Conservation (phyloP, 2,797 vertebrate species). For the Micropoecilia bifurca region DNA sequence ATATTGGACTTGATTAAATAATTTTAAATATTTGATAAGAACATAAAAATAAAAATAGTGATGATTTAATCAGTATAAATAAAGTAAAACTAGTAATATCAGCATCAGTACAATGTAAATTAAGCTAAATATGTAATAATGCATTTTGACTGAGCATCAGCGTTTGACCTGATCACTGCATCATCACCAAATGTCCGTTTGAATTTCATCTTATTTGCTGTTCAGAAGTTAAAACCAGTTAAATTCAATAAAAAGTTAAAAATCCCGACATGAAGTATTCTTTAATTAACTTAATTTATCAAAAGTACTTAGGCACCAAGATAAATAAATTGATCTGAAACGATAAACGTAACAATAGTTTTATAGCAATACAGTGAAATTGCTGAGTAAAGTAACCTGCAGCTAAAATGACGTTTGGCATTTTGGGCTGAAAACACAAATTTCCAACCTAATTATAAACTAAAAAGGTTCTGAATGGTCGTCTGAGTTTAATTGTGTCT, state of each 20-base stretch:
- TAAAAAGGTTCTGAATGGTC: not conserved
- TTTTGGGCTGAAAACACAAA: not conserved
- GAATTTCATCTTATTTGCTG: not conserved
- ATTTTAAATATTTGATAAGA: not conserved
- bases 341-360: not conserved
- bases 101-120: not conserved
- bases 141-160: not conserved
- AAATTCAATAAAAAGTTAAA: not conserved
- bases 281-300: not conserved
- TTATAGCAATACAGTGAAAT: no score
- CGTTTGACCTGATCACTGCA: not conserved
- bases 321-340: not conserved
- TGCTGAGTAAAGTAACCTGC: not conserved
- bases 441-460: not conserved
- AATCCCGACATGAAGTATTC: not conserved
- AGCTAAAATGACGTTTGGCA: not conserved
- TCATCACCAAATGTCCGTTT: not conserved
- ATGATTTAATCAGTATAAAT: not conserved
- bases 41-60: not conserved
- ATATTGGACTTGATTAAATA: not conserved
- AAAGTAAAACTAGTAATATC: not conserved
- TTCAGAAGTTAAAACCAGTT: not conserved
- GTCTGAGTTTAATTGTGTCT: constrained; percentile 15
- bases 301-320: not conserved
- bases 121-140: not conserved